Evolutionary conservation across 2,113 vertebrate species (phyloP).

Genomic region (Dipodomys merriami): DNA sequence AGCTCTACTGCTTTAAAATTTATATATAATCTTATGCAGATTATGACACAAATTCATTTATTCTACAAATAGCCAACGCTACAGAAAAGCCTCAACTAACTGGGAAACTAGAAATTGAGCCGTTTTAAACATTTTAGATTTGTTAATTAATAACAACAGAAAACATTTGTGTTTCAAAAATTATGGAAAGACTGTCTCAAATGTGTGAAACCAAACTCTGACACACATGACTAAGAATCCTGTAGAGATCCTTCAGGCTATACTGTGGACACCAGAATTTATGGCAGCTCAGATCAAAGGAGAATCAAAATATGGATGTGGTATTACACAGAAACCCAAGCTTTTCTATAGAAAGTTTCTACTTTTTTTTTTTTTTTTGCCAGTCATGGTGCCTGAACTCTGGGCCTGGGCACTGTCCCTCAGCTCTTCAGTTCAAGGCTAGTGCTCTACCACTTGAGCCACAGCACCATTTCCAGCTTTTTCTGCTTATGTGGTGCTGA

Average conservation of each 20-base stretch:
- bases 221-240: background rate
- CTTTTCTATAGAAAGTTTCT: background rate
- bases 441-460: too few relatives aligned
- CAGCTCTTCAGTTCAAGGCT: too few relatives aligned
- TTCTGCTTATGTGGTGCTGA: too few relatives aligned
- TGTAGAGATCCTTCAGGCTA: background rate
- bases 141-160: background rate
- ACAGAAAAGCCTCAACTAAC: background rate
- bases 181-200: slow-evolving; percentile 8
- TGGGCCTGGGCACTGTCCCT: too few relatives aligned
- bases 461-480: too few relatives aligned
- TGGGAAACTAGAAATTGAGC: background rate
- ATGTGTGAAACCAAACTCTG: background rate
- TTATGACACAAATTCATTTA: background rate
- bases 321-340: background rate
- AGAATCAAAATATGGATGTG: background rate
- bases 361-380: too few relatives aligned
- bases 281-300: background rate
- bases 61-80: background rate
- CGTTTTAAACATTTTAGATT: background rate
- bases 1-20: background rate
- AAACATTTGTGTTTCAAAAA: slow-evolving; percentile 22
- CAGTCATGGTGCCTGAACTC: too few relatives aligned
- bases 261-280: background rate
- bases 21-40: background rate